Conservation (phyloP, 2,113 vertebrate species). For the Colistium nudipinnis region DNA sequence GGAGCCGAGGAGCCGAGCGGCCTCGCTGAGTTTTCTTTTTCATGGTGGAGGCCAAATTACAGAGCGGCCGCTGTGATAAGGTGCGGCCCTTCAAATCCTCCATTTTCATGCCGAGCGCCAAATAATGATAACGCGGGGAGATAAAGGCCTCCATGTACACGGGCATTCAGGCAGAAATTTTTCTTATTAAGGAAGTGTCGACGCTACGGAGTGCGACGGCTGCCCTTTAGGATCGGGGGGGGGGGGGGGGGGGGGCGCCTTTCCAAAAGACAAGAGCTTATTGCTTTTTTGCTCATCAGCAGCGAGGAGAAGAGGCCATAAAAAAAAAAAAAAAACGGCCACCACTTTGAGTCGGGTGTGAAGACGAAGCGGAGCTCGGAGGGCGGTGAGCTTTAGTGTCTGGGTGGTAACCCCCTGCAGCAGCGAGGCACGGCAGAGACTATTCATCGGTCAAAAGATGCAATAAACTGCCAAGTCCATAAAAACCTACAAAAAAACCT, state of each 20-base stretch:
- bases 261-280: constrained; percentile 51
- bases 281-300: constrained; percentile 62
- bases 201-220: constrained; percentile 17
- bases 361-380: constrained; percentile 33
- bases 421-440: neutral
- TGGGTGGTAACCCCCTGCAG: neutral
- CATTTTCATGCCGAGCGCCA: constrained; percentile 45
- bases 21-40: constrained; percentile 28
- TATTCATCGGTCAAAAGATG: constrained; percentile 1
- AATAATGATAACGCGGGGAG: constrained; percentile 48
- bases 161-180: constrained; percentile 62
- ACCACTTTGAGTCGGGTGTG: constrained; percentile 26
- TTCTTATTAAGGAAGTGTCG: constrained; percentile 70
- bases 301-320: neutral
- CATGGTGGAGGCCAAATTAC: constrained; percentile 16
- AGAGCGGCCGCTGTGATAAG: constrained; percentile 16
- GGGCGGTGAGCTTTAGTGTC: constrained; percentile 34
- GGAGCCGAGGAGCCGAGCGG: constrained; percentile 14
- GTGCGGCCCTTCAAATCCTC: constrained; percentile 13
- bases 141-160: constrained; percentile 38
- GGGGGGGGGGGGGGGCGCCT: no score
- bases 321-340: no score
- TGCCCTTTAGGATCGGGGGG: constrained; percentile 58
- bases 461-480: neutral
- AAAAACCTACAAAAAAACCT: neutral